Conservation (phyloP, 1,140 invertebrate species). For the Ostrea edulis region DNA sequence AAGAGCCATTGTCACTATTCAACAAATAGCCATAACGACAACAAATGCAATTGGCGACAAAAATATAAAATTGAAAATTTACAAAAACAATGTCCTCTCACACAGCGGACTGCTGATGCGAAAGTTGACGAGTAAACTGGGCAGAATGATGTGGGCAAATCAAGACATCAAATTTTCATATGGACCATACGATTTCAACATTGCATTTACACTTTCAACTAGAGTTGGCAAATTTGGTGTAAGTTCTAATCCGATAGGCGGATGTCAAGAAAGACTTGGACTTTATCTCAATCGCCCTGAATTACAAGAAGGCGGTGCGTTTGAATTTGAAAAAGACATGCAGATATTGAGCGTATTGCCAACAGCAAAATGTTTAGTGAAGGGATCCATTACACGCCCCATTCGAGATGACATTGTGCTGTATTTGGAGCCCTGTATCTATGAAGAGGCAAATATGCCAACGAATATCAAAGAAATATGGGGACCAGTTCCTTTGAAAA, state of each 20-base stretch:
- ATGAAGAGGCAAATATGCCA: conserved; percentile 62
- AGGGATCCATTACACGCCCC: not conserved
- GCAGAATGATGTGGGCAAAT: not conserved
- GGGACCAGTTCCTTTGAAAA: conserved; percentile 63
- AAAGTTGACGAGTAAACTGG: not conserved
- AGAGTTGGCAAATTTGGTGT: not conserved
- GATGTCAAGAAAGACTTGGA: not conserved
- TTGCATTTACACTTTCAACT: not conserved
- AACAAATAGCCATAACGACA: not conserved
- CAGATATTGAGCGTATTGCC: not conserved
- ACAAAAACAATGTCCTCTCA: not conserved
- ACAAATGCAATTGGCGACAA: not conserved
- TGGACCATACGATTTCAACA: not conserved
- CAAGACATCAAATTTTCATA: not conserved
- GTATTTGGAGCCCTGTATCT: conserved; percentile 25
- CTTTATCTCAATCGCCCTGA: not conserved
- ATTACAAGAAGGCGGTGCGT: not conserved
- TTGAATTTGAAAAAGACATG: not conserved
- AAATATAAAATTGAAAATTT: not conserved
- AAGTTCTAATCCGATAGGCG: not conserved
- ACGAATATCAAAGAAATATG: conserved; percentile 64
- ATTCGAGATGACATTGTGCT: not conserved
- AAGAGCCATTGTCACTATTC: not conserved
- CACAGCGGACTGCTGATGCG: not conserved
- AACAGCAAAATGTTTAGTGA: not conserved